Percentiles rank a stretch among this genome's conserved stretches.
These are phyloP conservation scores for Parapristionchus giblindavisi DNA, from an alignment of 2,888 invertebrate species.

Conservation along the genomic window DNA sequence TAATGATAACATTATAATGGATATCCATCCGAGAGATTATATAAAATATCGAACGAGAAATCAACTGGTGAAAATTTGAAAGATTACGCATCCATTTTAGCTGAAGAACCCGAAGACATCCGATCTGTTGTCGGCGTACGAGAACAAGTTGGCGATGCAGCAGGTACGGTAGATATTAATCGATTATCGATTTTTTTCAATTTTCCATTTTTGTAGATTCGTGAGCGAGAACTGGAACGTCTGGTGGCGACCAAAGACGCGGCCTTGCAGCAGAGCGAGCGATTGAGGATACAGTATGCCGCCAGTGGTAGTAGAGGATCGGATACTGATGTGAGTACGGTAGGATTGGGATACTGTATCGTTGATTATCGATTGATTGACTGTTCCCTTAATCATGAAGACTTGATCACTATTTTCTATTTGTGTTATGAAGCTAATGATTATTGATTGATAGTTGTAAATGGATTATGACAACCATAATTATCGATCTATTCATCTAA, in stretches of 20 bases:
- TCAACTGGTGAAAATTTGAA: background rate
- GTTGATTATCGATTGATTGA: background rate
- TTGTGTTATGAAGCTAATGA: too few relatives aligned
- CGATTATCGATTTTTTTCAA: background rate
- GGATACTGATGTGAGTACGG: conserved; percentile 29
- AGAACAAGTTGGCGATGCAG: conserved; percentile 55
- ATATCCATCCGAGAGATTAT: too few relatives aligned
- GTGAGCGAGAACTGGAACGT: conserved; percentile 70
- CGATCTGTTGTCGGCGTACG: conserved; percentile 55
- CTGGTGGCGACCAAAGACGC: conserved; percentile 70
- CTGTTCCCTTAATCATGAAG: background rate
- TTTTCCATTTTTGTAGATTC: conserved; percentile 38
- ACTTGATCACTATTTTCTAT: too few relatives aligned
- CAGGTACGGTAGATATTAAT: conserved; percentile 40
- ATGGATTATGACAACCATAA: too few relatives aligned
- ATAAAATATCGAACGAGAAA: too few relatives aligned
- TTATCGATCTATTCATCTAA: too few relatives aligned
- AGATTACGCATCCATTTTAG: conserved; percentile 36
- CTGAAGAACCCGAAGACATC: conserved; percentile 55
- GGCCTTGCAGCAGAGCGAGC: conserved; percentile 70
- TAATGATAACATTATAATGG: too few relatives aligned
- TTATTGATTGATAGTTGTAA: background rate
- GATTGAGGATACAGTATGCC: conserved; percentile 60
- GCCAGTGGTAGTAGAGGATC: conserved; percentile 13
- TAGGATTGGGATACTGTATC: background rate